Evolutionary conservation across 2,113 vertebrate genomes (phyloP), one percentile per base, ranked within the genome.

Genomic region (Otus sunia): DNA sequence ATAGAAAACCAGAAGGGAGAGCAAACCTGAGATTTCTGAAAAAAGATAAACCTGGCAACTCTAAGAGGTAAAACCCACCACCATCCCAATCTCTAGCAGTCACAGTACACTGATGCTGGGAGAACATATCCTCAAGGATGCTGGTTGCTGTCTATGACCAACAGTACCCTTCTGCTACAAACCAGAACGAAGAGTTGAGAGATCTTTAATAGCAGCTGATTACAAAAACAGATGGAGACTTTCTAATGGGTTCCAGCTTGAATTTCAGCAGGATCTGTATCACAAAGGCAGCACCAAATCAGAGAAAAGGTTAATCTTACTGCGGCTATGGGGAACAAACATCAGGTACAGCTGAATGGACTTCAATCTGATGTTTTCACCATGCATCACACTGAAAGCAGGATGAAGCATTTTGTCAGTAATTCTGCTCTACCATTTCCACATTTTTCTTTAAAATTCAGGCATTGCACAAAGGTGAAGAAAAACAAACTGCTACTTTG

Each of bases 241-340:
- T 92, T 86, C 82, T 95, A 96, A 97, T 88, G 81, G 86, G 77
- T 96, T 98, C 92, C 97, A 94, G 92, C 95, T 97, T 97, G 93
- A 94, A 97, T 95, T 83, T 86, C 94, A 90, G 53, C 64, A 86
- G n/a, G 53, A 32, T 72, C 78, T 96, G 9, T 62, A 86, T 80
- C 85, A 95, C 87, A 93, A 95, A 96, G 86, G 75, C 73, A 97
- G 64, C 56, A 76, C 53, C 29, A 85, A 93, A 77, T 77, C 91
- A 92, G 47, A 77, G 58, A 92, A 95, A 79, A 97, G 92, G 93
- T 95, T 97, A 95, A 96, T 97, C 80, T 92, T 63, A 26, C 68
- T 78, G 87, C 72, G 73, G 75, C 67, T 9, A 3, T 69, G 88
- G 91, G 69, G 56, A 94, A 66, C 69, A 87, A 95, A 86, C n/a